These are phyloP conservation scores for Megastigmus dorsalis DNA, from an alignment of 2,888 invertebrate species.

Conservation along the genomic window DNA sequence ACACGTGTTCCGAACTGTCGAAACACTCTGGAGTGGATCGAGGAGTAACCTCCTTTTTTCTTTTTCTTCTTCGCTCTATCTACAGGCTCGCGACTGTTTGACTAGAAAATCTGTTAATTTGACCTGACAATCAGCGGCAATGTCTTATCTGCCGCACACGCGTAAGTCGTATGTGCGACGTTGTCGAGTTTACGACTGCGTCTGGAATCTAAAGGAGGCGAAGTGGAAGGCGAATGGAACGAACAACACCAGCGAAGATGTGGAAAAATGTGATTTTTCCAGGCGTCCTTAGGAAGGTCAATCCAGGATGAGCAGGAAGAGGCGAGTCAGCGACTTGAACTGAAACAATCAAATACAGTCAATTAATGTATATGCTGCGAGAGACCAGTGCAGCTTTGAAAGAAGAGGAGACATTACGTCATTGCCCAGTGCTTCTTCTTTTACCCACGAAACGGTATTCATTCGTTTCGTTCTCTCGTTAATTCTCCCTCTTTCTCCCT, in stretches of 20 bases:
- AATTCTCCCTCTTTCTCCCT: neutral
- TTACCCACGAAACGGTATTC: neutral
- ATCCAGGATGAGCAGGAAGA: neutral
- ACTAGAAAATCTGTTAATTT: constrained; percentile 27
- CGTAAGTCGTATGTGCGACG: no score
- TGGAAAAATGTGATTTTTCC: neutral
- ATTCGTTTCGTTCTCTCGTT: no score
- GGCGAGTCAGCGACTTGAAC: neutral
- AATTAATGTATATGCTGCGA: no score
- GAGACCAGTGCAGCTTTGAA: no score
- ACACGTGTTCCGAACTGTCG: no score
- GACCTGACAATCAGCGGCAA: neutral
- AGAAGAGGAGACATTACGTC: neutral
- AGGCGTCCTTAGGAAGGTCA: neutral
- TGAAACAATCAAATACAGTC: constrained; percentile 12
- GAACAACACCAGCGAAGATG: neutral
- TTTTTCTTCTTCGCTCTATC: neutral
- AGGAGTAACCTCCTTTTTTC: neutral
- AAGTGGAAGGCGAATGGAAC: no score
- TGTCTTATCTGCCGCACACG: neutral
- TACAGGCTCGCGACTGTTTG: neutral
- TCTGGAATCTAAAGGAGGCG: no score
- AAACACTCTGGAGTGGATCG: no score
- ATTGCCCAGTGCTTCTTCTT: neutral
- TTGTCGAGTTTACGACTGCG: neutral